Percentiles rank a stretch among this genome's conserved stretches.
phyloP scores from a whole-genome alignment of 2,797 vertebrate species.

The Clarias fuscus region DNA sequence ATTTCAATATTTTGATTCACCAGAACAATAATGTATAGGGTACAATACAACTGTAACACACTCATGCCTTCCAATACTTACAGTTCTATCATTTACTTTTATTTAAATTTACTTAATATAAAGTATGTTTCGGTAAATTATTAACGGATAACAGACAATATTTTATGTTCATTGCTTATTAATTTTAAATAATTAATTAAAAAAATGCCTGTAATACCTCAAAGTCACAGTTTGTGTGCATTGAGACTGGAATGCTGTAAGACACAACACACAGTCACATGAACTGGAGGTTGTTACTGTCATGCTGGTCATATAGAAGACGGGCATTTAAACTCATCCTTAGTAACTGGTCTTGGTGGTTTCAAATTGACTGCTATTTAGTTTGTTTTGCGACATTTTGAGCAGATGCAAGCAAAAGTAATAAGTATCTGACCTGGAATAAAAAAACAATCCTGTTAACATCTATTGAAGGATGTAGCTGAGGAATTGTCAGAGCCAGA shows the following conservation, averaged over 20 bases:
- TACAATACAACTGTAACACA: conserved; percentile 1
- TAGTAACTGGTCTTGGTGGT: background rate
- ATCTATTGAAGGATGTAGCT: background rate
- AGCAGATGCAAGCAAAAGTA: background rate
- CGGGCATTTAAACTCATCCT: no score
- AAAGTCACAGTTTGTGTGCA: background rate
- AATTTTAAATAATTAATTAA: background rate
- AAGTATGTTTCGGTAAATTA: background rate
- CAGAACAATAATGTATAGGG: background rate
- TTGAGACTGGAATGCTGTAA: background rate
- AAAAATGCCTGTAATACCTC: background rate
- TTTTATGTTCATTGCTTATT: background rate
- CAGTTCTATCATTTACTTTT: no score
- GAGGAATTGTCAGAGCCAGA: background rate
- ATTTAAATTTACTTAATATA: background rate
- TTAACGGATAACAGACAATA: background rate
- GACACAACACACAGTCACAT: background rate
- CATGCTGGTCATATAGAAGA: background rate
- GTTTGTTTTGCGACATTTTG: background rate
- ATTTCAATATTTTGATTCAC: background rate
- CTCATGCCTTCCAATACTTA: background rate
- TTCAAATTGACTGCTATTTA: conserved; percentile 1
- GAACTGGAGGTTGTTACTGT: background rate
- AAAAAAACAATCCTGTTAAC: background rate
- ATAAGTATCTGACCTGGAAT: background rate